Conservation (phyloP, 1,140 invertebrate species). For the Spodoptera litura region DNA sequence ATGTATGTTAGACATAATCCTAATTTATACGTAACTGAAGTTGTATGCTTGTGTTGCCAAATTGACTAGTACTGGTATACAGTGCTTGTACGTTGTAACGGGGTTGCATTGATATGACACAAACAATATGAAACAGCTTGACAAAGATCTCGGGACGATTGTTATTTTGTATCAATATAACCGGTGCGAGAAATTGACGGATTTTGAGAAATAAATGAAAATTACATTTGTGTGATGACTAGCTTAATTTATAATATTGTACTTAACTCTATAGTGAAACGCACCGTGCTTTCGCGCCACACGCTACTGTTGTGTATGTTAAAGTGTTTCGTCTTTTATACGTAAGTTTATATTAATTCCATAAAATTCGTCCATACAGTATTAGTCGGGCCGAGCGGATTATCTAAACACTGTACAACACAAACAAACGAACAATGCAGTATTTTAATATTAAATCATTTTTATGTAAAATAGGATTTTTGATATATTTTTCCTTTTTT, state of each 20-base stretch:
- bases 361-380: slow-evolving; percentile 53
- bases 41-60: slow-evolving; percentile 5
- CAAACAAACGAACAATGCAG: slow-evolving; percentile 74
- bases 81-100: neutral
- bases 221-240: slow-evolving; percentile 25
- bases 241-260: slow-evolving; percentile 38
- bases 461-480: slow-evolving; percentile 74
- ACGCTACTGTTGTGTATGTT: slow-evolving; percentile 41
- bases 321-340: slow-evolving; percentile 55
- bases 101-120: slow-evolving; percentile 3
- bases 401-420: slow-evolving; percentile 56
- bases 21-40: slow-evolving; percentile 16
- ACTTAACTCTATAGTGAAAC: slow-evolving; percentile 56
- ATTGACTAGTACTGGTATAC: neutral
- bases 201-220: slow-evolving; percentile 31
- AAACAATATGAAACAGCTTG: neutral
- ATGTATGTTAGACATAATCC: slow-evolving; percentile 14
- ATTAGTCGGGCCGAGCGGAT: slow-evolving; percentile 52
- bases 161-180: slow-evolving; percentile 40
- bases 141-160: neutral
- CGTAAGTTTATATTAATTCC: slow-evolving; percentile 36
- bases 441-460: slow-evolving; percentile 69
- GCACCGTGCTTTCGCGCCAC: slow-evolving; percentile 62
- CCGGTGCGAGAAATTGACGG: slow-evolving; percentile 17
- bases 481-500: slow-evolving; percentile 78